Evolutionary conservation across 2,888 invertebrate genomes (phyloP).

Genomic region (Peribatodes rhomboidaria): DNA sequence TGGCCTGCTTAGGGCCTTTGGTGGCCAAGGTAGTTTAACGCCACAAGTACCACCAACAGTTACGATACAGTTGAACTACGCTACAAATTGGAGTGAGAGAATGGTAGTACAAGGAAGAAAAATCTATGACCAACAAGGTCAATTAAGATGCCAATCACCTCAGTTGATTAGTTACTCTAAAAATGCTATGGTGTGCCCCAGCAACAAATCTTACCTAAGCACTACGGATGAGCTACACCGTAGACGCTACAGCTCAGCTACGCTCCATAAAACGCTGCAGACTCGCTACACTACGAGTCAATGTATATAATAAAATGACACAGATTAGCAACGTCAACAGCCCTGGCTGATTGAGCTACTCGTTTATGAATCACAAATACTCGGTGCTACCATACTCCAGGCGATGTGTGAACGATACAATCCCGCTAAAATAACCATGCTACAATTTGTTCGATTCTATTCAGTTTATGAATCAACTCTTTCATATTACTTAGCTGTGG

Average conservation of each 20-base stretch:
- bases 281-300: neutral
- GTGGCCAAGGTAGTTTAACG: no score
- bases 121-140: no score
- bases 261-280: neutral
- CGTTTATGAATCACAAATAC: no score
- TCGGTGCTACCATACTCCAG: no score
- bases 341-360: neutral
- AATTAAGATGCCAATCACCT: no score
- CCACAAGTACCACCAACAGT: no score
- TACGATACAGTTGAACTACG: neutral
- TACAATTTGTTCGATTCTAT: neutral
- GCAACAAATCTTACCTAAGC: neutral
- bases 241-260: neutral
- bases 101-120: no score
- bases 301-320: neutral
- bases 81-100: no score
- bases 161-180: neutral
- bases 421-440: no score
- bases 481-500: neutral
- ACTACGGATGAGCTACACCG: neutral
- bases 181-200: neutral
- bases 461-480: constrained; percentile 2
- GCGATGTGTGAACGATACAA: no score
- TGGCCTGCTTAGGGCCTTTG: no score
- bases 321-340: neutral